Percentiles rank a stretch among this genome's conserved stretches.
phyloP scores from a whole-genome alignment of 37 sponge, comb jelly and placozoan species.

The Geodia barretti region DNA sequence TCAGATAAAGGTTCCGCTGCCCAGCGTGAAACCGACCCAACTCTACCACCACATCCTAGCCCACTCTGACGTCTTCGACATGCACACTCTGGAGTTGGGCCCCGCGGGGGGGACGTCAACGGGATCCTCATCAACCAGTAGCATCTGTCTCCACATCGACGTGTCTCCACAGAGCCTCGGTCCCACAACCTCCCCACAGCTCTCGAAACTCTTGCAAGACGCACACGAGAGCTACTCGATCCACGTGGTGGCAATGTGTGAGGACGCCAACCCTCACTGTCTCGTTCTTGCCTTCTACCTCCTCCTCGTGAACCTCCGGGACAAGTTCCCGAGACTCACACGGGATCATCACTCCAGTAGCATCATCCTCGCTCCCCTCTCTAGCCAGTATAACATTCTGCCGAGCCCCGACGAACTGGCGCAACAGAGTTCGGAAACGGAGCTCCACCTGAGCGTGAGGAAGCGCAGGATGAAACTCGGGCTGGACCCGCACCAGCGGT shows the following conservation, averaged over 20 bases:
- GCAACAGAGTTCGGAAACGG: conserved; percentile 10
- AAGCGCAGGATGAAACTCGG: conserved; percentile 36
- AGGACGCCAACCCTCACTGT: not conserved
- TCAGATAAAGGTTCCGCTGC: too few relatives aligned
- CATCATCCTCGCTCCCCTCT: conserved; percentile 14
- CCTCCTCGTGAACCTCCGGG: conserved; percentile 48
- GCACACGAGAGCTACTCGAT: conserved; percentile 31
- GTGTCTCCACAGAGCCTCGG: conserved; percentile 31
- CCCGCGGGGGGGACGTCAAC: not conserved
- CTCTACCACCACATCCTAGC: conserved; percentile 65
- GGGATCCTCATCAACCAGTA: not conserved
- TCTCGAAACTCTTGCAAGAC: conserved; percentile 37
- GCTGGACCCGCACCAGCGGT: too few relatives aligned
- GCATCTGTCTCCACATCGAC: conserved; percentile 44
- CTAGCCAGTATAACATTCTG: too few relatives aligned
- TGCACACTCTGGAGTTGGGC: conserved; percentile 38
- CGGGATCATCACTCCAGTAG: not conserved
- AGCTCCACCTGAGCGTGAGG: conserved; percentile 29
- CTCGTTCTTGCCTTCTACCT: conserved; percentile 47
- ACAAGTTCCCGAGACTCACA: conserved; percentile 57
- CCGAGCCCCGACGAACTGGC: too few relatives aligned
- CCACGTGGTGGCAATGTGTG: conserved; percentile 16
- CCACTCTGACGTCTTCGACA: conserved; percentile 48
- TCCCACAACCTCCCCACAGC: conserved; percentile 23
- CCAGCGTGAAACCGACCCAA: conserved; percentile 1